These are phyloP conservation scores for Oreonectes daqikongensis DNA, from an alignment of 2,797 vertebrate species.

Conservation along the genomic window DNA sequence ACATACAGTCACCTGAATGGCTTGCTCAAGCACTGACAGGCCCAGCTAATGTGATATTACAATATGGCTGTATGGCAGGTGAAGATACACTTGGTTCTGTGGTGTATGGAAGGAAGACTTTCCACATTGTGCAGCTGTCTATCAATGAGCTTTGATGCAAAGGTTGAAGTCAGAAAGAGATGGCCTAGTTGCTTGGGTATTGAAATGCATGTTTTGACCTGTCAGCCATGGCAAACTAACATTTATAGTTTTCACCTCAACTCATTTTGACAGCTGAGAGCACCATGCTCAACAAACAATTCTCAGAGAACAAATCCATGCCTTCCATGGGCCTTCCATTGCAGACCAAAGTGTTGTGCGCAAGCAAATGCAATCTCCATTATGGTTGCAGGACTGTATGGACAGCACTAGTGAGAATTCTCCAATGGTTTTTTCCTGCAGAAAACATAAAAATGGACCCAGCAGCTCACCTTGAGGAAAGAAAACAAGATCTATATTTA, in stretches of 20 bases:
- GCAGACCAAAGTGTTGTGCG: slow-evolving; percentile 63
- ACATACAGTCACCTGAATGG: slow-evolving; percentile 8
- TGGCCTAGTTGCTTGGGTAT: slow-evolving; percentile 19
- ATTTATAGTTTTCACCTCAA: slow-evolving; percentile 65
- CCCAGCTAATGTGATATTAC: slow-evolving; percentile 41
- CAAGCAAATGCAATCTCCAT: slow-evolving; percentile 65
- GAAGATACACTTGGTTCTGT: slow-evolving; percentile 20
- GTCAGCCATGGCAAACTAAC: slow-evolving; percentile 62
- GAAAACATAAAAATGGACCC: slow-evolving; percentile 1
- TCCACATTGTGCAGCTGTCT: slow-evolving; percentile 46
- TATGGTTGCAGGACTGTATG: slow-evolving; percentile 31
- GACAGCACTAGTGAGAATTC: neutral
- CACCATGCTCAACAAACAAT: slow-evolving; percentile 37
- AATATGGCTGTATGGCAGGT: slow-evolving; percentile 31
- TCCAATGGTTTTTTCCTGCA: neutral
- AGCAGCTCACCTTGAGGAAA: slow-evolving; percentile 1
- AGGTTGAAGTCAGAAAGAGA: slow-evolving; percentile 18
- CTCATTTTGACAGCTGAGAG: slow-evolving; percentile 66
- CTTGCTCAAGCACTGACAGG: slow-evolving; percentile 22
- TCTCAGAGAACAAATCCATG: slow-evolving; percentile 58
- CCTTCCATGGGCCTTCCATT: slow-evolving; percentile 59
- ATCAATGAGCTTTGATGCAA: slow-evolving; percentile 36
- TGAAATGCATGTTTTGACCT: slow-evolving; percentile 50
- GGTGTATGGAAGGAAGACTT: neutral
- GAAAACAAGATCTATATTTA: neutral